A percentile compares a stretch with the other conserved stretches of the same genome.
These are phyloP conservation scores for Pteronotus mesoamericanus DNA, from an alignment of 2,797 vertebrate species.

Conservation along the genomic window DNA sequence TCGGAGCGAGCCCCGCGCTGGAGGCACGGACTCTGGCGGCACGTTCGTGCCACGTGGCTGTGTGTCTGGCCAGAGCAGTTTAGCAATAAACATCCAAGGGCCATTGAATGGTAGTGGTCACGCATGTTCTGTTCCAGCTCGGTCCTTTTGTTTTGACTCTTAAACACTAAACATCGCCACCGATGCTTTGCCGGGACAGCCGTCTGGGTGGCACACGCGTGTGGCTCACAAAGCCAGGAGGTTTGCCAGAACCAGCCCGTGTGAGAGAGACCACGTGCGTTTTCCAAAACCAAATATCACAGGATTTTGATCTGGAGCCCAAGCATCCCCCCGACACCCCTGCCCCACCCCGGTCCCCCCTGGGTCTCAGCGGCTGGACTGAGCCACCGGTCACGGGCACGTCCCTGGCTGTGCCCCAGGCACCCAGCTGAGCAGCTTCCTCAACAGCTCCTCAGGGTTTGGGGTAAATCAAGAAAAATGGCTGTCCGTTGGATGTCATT, in stretches of 20 bases:
- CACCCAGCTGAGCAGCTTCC: not conserved
- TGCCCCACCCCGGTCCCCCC: too few relatives aligned
- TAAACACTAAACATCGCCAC: too few relatives aligned
- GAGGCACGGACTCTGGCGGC: not conserved
- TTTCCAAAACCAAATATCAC: not conserved
- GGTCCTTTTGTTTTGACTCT: not conserved
- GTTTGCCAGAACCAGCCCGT: not conserved
- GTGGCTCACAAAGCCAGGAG: not conserved
- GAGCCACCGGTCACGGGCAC: not conserved
- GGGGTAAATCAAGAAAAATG: not conserved
- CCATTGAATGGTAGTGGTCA: fast-evolving
- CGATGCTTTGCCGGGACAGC: not conserved
- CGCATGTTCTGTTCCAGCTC: not conserved
- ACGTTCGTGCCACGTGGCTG: fast-evolving
- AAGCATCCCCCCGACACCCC: not conserved
- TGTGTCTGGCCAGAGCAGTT: not conserved
- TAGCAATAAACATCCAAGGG: not conserved
- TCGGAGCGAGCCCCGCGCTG: not conserved
- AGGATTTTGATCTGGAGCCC: not conserved
- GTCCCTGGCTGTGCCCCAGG: not conserved
- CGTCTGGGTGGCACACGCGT: not conserved
- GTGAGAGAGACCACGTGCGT: not conserved
- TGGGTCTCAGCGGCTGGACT: not conserved
- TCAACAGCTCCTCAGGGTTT: not conserved
- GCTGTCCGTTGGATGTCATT: not conserved